A percentile compares a stretch with the other conserved stretches of the same genome.
phyloP scores from a whole-genome alignment of 2,113 vertebrate genomes.

The Isurus oxyrinchus region DNA sequence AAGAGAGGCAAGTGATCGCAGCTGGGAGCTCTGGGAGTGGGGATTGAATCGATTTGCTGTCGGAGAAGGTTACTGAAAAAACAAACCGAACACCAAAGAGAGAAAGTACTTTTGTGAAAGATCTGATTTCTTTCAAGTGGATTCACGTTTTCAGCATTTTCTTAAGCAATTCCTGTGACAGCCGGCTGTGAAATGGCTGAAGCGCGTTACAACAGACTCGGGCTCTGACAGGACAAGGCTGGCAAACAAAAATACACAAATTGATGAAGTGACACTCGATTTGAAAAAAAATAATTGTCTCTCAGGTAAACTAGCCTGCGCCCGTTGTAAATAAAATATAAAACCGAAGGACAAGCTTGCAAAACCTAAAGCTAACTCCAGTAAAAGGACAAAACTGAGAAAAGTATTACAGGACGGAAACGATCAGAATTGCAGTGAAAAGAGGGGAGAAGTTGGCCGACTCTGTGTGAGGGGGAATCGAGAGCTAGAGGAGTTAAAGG shows the following conservation, averaged over 20 bases:
- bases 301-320: neutral
- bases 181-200: neutral
- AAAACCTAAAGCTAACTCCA: neutral
- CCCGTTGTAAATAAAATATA: neutral
- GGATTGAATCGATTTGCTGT: neutral
- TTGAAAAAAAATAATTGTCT: neutral
- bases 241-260: neutral
- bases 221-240: neutral
- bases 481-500: neutral
- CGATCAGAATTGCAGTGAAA: neutral
- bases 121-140: neutral
- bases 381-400: neutral
- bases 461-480: neutral
- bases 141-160: neutral
- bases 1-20: neutral
- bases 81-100: neutral
- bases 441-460: neutral
- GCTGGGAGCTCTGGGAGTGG: neutral
- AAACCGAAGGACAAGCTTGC: neutral
- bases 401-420: neutral
- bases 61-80: neutral
- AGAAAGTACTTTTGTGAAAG: neutral
- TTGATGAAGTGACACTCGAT: neutral
- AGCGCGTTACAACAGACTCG: neutral
- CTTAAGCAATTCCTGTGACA: slow-evolving; percentile 2